Base-by-base conservation (phyloP, 2,888 invertebrate species). In the Tenthredo mesomela region DNA sequence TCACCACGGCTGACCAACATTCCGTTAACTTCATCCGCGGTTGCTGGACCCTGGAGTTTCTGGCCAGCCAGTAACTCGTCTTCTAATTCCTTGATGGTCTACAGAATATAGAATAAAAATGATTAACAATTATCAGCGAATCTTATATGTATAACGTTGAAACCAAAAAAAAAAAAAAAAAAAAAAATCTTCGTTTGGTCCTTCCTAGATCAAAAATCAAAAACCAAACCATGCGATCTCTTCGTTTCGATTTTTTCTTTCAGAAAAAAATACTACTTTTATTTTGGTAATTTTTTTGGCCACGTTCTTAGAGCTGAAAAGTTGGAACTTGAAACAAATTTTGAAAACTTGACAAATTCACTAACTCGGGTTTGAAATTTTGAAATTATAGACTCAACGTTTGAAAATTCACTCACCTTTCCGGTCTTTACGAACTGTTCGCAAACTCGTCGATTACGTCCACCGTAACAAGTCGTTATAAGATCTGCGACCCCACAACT, bases 41-140 rank as follows among this genome's bases (percentile, higher is more conserved):
- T 99, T 91, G 97, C 97, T 10, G 99, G 99, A 2, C 99, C 99
- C 93, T 99, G 99, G 83, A 99, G 95, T 92, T 98, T 98, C 94
- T 99, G 99, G 2, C 99, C 99, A 93, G 99, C 98, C 82, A 99
- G 94, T 96, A 99, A 95, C 93, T 99, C 99, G 87, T 96, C 96
- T 93, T 99, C 99, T 78, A 99, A 94, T 91, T 97, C 96, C 91
- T 97, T 97, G 90, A 99, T 97, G 0, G 97, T 95, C 95, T 94
- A 86, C 10, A 61, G n/a, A 40, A n/a, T n/a, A n/a, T 18, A 0
- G 77, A 33, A 54, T 25, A 18, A 43, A 43, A 43, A 73, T 12
- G 43, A 77, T 29, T 33, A n/a, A 65, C 2, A 67, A 50, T 43
- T 1, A 37, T 43, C 7, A 37, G 37, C 37, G 7, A 37, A 37